Evolutionary conservation across 2,888 invertebrate genomes (phyloP).

Genomic region (Aspidiotus rigidus): DNA sequence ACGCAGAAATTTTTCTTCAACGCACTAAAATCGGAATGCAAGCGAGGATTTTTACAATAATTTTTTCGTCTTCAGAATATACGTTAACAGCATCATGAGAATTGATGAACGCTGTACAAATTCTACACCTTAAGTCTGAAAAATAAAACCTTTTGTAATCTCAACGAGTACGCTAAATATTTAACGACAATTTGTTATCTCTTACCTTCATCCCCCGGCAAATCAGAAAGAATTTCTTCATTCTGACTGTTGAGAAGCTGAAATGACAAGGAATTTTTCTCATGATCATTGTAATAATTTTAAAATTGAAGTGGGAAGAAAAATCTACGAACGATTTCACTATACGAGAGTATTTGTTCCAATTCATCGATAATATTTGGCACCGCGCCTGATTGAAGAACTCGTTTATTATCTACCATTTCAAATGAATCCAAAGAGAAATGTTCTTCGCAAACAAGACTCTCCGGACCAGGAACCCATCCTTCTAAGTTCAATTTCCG

Average conservation of each 20-base stretch:
- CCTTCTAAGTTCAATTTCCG: slow-evolving; percentile 15
- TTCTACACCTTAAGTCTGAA: slow-evolving; percentile 8
- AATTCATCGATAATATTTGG: slow-evolving; percentile 18
- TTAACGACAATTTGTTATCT: not conserved
- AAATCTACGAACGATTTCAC: not conserved
- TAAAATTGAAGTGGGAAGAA: too few relatives aligned
- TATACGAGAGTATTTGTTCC: not conserved
- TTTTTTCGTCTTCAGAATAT: slow-evolving; percentile 18
- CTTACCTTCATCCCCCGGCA: not conserved
- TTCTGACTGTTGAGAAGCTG: not conserved
- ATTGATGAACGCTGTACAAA: slow-evolving; percentile 12
- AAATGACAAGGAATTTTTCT: not conserved
- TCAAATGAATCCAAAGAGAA: slow-evolving; percentile 15
- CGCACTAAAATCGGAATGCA: slow-evolving; percentile 23
- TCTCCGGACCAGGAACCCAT: slow-evolving; percentile 19
- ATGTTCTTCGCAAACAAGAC: slow-evolving; percentile 19
- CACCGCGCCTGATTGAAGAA: slow-evolving; percentile 1
- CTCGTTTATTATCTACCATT: slow-evolving; percentile 11
- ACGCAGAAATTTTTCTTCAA: not conserved
- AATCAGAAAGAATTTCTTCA: not conserved
- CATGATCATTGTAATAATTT: too few relatives aligned
- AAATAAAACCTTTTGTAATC: not conserved
- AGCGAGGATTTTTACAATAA: slow-evolving; percentile 17
- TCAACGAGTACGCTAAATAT: not conserved
- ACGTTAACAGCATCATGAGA: slow-evolving; percentile 1